Percentiles rank a stretch among this genome's conserved stretches.
Evolutionary conservation across 2,113 vertebrate species (phyloP).

Genomic region (Tamias sibiricus): DNA sequence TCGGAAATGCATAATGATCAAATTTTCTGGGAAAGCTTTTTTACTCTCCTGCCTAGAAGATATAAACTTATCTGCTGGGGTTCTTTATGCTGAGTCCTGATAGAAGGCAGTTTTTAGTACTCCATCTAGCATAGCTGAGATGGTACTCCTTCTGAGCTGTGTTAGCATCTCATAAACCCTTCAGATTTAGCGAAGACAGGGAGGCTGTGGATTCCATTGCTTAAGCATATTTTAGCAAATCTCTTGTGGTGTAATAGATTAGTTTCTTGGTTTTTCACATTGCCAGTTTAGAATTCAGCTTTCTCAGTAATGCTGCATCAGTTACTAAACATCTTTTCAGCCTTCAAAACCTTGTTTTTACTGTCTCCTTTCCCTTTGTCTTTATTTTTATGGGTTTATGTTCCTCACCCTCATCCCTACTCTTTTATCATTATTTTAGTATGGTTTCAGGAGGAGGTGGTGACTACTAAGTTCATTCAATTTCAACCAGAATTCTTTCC

Average conservation of each 20-base stretch:
- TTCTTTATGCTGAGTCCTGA: neutral
- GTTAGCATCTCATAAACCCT: neutral
- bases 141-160: neutral
- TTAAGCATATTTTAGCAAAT: neutral
- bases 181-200: neutral
- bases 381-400: neutral
- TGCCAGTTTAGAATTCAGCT: neutral
- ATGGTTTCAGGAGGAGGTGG: neutral
- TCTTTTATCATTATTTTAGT: neutral
- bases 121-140: neutral
- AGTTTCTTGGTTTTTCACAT: neutral
- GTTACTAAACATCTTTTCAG: neutral
- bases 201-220: neutral
- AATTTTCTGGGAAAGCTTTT: neutral
- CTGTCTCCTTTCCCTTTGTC: neutral
- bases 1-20: neutral
- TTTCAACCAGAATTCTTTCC: neutral
- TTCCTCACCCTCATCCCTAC: accelerated
- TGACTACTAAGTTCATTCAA: neutral
- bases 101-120: neutral
- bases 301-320: neutral
- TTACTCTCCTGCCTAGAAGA: neutral
- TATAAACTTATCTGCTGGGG: neutral
- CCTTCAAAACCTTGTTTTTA: neutral
- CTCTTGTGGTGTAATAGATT: neutral